phyloP scores from a whole-genome alignment of 2,113 vertebrate species.

The Laticauda laticaudata region DNA sequence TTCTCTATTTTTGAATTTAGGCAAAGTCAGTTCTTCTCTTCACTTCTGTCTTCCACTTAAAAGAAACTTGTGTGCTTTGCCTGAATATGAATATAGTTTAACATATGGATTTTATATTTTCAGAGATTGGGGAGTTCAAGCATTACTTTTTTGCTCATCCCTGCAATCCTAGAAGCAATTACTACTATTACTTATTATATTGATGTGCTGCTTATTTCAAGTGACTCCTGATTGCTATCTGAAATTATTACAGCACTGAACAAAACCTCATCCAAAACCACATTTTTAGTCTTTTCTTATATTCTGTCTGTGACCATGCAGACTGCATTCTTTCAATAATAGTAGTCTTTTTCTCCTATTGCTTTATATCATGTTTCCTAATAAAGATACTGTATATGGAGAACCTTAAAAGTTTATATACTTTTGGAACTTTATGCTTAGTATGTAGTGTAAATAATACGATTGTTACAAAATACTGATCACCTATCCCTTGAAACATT shows the following conservation, averaged over 20 bases:
- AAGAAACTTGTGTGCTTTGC: not conserved
- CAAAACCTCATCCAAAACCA: too few relatives aligned
- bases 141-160: not conserved
- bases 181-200: too few relatives aligned
- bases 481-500: constrained; percentile 10
- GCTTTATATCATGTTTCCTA: not conserved
- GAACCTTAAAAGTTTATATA: not conserved
- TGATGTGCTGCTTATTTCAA: too few relatives aligned
- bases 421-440: not conserved
- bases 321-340: too few relatives aligned
- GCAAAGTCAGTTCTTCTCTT: not conserved
- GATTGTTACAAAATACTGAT: not conserved
- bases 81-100: not conserved
- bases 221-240: not conserved
- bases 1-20: not conserved
- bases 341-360: too few relatives aligned
- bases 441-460: not conserved
- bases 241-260: too few relatives aligned
- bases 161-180: not conserved
- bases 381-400: not conserved
- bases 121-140: not conserved
- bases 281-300: too few relatives aligned
- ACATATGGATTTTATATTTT: not conserved
- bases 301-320: too few relatives aligned
- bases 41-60: not conserved